phyloP scores from a whole-genome alignment of 2,113 vertebrate species.

The Lutjanus erythropterus region DNA sequence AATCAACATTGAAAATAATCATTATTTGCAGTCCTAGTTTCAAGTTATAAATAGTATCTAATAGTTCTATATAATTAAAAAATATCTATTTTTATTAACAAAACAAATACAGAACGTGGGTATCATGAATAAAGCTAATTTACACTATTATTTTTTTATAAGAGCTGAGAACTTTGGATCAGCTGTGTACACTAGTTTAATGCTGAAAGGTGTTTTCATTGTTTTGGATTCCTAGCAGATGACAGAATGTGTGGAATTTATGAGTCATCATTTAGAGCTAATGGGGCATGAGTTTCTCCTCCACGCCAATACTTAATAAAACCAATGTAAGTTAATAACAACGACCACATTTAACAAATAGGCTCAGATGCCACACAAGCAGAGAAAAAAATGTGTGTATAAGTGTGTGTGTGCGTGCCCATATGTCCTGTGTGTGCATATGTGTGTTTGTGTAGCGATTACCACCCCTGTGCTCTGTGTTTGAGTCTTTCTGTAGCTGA shows the following conservation, averaged over 20 bases:
- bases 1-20: too few relatives aligned
- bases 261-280: constrained; percentile 49
- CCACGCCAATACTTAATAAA: constrained; percentile 32
- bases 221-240: constrained; percentile 13
- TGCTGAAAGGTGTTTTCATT: constrained; percentile 21
- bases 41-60: neutral
- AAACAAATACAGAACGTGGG: too few relatives aligned
- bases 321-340: constrained; percentile 32
- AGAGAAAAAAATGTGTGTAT: constrained; percentile 12
- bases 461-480: constrained; percentile 9
- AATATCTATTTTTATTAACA: neutral
- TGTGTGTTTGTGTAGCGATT: neutral
- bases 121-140: too few relatives aligned
- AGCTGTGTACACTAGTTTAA: constrained; percentile 9
- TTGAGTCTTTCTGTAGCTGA: constrained; percentile 46
- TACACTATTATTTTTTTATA: neutral
- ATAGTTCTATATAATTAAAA: constrained; percentile 3
- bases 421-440: neutral
- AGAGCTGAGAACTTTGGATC: neutral
- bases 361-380: constrained; percentile 30
- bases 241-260: constrained; percentile 40
- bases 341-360: constrained; percentile 24
- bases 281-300: constrained; percentile 21
- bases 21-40: too few relatives aligned
- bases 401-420: neutral